These are phyloP conservation scores for Pelobates cultripes DNA, from an alignment of 2,797 vertebrate genomes.

Conservation along the genomic window DNA sequence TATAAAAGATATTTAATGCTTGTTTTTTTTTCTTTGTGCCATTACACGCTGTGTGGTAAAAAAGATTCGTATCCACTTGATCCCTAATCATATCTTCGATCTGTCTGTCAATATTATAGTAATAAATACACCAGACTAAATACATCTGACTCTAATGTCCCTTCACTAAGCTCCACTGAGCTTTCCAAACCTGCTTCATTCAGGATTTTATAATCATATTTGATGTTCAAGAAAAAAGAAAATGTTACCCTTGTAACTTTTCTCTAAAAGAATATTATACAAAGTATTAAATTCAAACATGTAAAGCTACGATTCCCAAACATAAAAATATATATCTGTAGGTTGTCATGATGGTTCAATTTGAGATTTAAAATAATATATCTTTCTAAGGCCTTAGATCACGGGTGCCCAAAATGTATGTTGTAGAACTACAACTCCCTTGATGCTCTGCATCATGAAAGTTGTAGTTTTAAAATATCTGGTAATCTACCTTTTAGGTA, in stretches of 20 bases:
- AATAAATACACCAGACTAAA: constrained; percentile 49
- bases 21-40: neutral
- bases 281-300: neutral
- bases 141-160: constrained; percentile 42
- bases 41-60: constrained; percentile 20
- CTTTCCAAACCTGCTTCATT: constrained; percentile 30
- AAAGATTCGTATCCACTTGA: constrained; percentile 25
- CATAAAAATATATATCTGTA: no score
- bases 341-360: no score
- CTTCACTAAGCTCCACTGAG: constrained; percentile 22
- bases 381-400: no score
- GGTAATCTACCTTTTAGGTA: no score
- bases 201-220: constrained; percentile 16
- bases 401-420: no score
- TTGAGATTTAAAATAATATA: no score
- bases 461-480: no score
- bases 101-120: constrained; percentile 43
- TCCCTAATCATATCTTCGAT: constrained; percentile 38
- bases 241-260: neutral
- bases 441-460: no score
- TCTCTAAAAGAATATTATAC: neutral
- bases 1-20: constrained; percentile 11
- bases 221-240: constrained; percentile 1
- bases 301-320: no score
- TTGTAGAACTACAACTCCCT: no score